These are phyloP conservation scores for Calypte anna DNA, from an alignment of 2,113 vertebrate genomes.

Conservation along the genomic window DNA sequence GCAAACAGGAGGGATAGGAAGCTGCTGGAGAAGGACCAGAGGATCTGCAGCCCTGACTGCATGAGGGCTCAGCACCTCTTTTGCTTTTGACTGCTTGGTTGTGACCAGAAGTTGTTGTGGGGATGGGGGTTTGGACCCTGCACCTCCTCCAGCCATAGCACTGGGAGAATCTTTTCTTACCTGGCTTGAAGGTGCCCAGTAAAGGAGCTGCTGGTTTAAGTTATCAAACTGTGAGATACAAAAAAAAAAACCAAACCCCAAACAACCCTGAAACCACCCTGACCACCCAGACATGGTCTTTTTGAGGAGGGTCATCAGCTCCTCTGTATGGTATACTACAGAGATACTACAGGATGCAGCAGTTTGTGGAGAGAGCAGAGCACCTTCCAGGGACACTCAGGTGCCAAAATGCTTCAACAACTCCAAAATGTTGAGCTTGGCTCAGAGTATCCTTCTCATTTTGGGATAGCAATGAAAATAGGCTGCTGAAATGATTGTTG, in stretches of 20 bases:
- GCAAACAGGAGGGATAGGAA: too few species aligned
- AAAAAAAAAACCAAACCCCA: not conserved
- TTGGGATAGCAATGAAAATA: too few species aligned
- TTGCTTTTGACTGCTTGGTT: not conserved
- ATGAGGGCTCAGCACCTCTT: not conserved
- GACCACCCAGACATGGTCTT: not conserved
- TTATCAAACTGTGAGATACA: not conserved
- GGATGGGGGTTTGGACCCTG: not conserved
- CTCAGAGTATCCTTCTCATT: not conserved
- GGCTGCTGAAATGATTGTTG: not conserved
- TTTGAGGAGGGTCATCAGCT: not conserved
- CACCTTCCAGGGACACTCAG: not conserved
- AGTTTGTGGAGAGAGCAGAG: accelerated
- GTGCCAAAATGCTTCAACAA: not conserved
- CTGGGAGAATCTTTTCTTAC: not conserved
- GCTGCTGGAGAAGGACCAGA: not conserved
- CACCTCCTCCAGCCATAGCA: not conserved
- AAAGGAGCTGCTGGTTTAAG: not conserved
- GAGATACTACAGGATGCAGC: not conserved
- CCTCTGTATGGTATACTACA: not conserved
- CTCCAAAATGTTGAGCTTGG: not conserved
- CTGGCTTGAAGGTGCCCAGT: not conserved
- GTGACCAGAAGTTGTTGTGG: not conserved
- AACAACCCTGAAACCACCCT: not conserved
- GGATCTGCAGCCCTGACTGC: not conserved